Base-by-base conservation (phyloP, 2,888 invertebrate species). In the Lasioglossum villosulum region DNA sequence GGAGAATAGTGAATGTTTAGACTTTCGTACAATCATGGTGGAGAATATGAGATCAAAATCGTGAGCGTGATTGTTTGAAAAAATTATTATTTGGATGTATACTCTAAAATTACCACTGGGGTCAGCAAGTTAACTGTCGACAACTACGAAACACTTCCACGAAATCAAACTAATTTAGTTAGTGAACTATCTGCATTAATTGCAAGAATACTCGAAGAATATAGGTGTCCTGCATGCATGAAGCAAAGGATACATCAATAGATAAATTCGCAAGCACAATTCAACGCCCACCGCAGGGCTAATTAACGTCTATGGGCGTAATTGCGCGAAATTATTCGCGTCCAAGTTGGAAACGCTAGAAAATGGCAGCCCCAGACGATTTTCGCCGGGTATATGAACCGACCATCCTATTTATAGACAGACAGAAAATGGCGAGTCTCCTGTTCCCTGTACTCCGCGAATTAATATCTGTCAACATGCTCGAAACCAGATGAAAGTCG, bases 381-480 rank as follows among this genome's bases (percentile, higher is more conserved):
- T 84, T 80, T 84, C 78, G 86, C 84, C 80, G 80, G 68, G 82
- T 59, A 71, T 70, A 79, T 66, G 68, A 75, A 42, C 34, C 75
- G 75, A 83, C 39, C 42, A 76, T 45, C 37, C 80, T 89, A 89
- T 89, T 89, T 90, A 89, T 89, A 89, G 90, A 84, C 80, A 27
- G 72, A 63, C 75, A 82, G 90, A 90, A 89, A 88, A 89, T 84
- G 89, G 81, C 80, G 78, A 76, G 70, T 39, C 37, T 68, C 77
- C 73, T 84, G 83, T 86, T 88, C 85, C 80, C 68, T 78, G 78
- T 73, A 71, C 56, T 42, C 86, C 84, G 70, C 27, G 56, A 83
- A 90, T 90, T 91, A 90, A 90, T 91, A 90, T 86, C 87, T 86
- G 86, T 86, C 86, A 59, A 48, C 71, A 78, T 77, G 78, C 73